A percentile compares a stretch with the other conserved stretches of the same genome.
These are phyloP conservation scores for Coendou prehensilis DNA, from an alignment of 2,797 vertebrate species.

Conservation along the genomic window DNA sequence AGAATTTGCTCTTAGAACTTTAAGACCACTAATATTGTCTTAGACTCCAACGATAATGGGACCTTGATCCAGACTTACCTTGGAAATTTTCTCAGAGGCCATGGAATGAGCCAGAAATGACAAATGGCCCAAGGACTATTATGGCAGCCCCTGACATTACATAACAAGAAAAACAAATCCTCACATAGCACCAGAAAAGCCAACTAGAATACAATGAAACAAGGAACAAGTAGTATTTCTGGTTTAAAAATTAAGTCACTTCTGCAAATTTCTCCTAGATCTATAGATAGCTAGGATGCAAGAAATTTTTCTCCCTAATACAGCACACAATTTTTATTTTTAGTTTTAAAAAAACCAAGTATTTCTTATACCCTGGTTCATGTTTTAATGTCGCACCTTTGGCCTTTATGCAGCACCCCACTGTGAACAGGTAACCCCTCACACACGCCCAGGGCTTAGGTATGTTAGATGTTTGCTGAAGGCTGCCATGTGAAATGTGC, in stretches of 20 bases:
- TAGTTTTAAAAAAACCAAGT: neutral
- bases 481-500: neutral
- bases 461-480: neutral
- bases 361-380: neutral
- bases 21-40: neutral
- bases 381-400: neutral
- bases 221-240: neutral
- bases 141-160: neutral
- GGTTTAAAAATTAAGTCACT: constrained; percentile 1
- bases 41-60: neutral
- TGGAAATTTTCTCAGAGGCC: neutral
- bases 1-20: neutral
- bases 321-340: neutral
- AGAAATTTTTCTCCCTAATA: neutral
- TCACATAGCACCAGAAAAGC: neutral
- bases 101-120: neutral
- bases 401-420: neutral
- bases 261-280: neutral
- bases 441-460: no score
- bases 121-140: neutral
- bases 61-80: neutral
- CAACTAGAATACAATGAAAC: neutral
- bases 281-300: neutral
- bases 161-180: neutral
- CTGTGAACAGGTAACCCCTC: neutral